Base-by-base conservation (phyloP, 2,113 vertebrate genomes). In the Uropsilus gracilis region DNA sequence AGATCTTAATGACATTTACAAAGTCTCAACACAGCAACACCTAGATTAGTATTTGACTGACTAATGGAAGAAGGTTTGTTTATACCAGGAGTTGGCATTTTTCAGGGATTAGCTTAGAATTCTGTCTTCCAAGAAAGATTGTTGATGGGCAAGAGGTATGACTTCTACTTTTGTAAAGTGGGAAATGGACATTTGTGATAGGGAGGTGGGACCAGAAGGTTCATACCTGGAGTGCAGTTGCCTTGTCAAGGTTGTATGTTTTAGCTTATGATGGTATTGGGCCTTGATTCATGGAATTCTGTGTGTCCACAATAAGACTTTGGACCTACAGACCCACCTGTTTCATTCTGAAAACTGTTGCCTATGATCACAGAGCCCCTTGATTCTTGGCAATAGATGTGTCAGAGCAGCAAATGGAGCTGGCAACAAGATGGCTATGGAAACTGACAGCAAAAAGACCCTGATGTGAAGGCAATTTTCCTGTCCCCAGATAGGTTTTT, bases 301-400 rank as follows among this genome's bases (percentile, higher is more conserved):
- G 22, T 17, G 24, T 61, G 37, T 24, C 59, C 71, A 61, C 8
- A 0, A 7, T 26, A 72, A 90, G 39, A 83, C 63, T 84, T 80
- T 30, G 2, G 63, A 68, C 26, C 48, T 34, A 28, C 82, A 39
- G 24, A 76, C 30, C 63, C 46, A 71, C 44, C 78, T 63, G 34
- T 86, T 97, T 22, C 55, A 57, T 64, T 90, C n/a, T 50, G 46
- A 77, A 84, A 76, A 28, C 26, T 71, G 26, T 90, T 94, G 75
- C 39, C 57, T 93, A 2, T 93, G 48, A 71, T 46, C 78, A 69
- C 12, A 69, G 89, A 89, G 83, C n/a, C 78, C 64, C 34, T 75
- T 81, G 59, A 64, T 89, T 64, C 46, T 57, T 63, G 80, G 42
- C 69, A 91, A 76, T 68, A 81, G 66, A 68, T 34, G n/a, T 1